Percentiles rank a stretch among this genome's conserved stretches.
These are phyloP conservation scores for Rhopalosiphum nymphaeae DNA, from an alignment of 2,888 invertebrate species.

Conservation along the genomic window DNA sequence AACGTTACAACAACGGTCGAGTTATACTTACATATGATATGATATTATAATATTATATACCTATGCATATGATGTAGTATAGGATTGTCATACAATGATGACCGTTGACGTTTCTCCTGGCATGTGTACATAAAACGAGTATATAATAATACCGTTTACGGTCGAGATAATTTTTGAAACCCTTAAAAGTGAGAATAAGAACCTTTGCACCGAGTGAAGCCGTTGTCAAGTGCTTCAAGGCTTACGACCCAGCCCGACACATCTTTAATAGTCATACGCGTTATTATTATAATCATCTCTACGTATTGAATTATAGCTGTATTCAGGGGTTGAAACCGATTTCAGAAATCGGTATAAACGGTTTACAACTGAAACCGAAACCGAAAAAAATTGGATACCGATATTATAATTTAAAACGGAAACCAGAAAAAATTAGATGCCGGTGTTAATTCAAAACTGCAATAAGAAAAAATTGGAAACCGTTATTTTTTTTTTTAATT, in stretches of 20 bases:
- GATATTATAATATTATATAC: background rate
- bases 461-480: no score
- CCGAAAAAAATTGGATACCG: no score
- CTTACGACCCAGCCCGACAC: background rate
- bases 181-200: background rate
- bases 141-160: background rate
- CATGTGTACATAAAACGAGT: background rate
- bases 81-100: background rate
- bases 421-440: no score
- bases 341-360: no score
- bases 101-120: background rate
- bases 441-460: no score
- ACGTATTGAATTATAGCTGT: background rate
- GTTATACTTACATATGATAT: no score
- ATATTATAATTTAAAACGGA: no score
- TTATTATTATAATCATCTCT: background rate
- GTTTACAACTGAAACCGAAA: no score
- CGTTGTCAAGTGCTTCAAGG: background rate
- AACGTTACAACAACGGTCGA: background rate
- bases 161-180: background rate
- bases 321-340: no score
- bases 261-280: background rate
- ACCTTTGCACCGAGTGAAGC: background rate
- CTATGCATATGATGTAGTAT: background rate
- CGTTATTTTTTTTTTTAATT: no score